Conservation (phyloP, 1,140 invertebrate genomes). For the Drosophila punjabiensis region DNA sequence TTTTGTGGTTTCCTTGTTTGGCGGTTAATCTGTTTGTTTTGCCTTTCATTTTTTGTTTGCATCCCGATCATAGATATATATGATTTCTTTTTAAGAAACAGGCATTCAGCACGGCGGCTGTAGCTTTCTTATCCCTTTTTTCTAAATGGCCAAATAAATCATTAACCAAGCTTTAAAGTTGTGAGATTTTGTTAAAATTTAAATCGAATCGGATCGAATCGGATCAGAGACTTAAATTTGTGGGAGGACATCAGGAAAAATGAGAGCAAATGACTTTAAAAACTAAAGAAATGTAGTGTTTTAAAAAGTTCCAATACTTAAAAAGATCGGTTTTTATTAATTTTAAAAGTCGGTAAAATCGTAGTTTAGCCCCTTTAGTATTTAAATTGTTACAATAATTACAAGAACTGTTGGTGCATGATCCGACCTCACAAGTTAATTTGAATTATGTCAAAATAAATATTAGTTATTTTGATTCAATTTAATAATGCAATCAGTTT, state of each 20-base stretch:
- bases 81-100: not conserved
- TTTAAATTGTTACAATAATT: not conserved
- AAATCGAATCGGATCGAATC: not conserved
- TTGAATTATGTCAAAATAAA: not conserved
- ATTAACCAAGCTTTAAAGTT: constrained; percentile 63
- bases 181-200: constrained; percentile 62
- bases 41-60: constrained; percentile 20
- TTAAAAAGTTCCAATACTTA: not conserved
- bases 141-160: constrained; percentile 57
- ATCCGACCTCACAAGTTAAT: not conserved
- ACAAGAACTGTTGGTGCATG: not conserved
- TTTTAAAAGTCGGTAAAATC: not conserved
- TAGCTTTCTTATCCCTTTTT: not conserved
- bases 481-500: not conserved
- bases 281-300: not conserved
- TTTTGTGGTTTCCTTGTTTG: constrained; percentile 46
- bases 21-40: constrained; percentile 67
- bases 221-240: constrained; percentile 19
- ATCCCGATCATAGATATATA: not conserved
- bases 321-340: no score
- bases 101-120: no score
- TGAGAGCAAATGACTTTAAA: not conserved
- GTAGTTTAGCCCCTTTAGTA: no score
- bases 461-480: not conserved
- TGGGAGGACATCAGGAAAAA: not conserved